Conservation (phyloP, 2,888 invertebrate species). For the Machimus rusticus region DNA sequence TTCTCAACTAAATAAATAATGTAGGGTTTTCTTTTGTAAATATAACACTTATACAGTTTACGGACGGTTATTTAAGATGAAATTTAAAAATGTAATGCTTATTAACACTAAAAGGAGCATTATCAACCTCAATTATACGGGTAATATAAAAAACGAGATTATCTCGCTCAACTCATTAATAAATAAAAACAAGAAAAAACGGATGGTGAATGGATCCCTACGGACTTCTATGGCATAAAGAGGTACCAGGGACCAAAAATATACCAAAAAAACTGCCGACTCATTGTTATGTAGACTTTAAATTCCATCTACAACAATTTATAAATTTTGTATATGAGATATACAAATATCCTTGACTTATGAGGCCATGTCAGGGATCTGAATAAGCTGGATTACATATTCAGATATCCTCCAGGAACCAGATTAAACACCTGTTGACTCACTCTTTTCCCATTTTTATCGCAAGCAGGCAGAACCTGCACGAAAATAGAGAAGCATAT, state of each 20-base stretch:
- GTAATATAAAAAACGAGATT: not conserved
- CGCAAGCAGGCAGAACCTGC: not conserved
- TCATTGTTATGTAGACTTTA: not conserved
- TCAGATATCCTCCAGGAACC: not conserved
- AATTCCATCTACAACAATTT: not conserved
- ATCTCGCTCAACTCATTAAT: not conserved
- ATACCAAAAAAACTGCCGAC: not conserved
- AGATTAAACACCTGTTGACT: not conserved
- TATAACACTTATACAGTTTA: not conserved
- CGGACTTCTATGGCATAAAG: not conserved
- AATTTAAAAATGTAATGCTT: not conserved
- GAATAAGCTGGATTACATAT: not conserved
- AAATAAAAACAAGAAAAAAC: not conserved
- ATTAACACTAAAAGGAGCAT: not conserved
- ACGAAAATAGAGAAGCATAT: not conserved
- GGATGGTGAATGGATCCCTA: not conserved
- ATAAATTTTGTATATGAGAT: not conserved
- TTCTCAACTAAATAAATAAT: no score
- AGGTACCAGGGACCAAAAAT: not conserved
- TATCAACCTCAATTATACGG: not conserved
- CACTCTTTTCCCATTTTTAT: not conserved
- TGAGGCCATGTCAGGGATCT: not conserved
- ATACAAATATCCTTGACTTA: not conserved
- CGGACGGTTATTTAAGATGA: not conserved
- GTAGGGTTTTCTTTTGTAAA: not conserved